Conservation (phyloP, 1,140 invertebrate species). For the Drosophila truncata region DNA sequence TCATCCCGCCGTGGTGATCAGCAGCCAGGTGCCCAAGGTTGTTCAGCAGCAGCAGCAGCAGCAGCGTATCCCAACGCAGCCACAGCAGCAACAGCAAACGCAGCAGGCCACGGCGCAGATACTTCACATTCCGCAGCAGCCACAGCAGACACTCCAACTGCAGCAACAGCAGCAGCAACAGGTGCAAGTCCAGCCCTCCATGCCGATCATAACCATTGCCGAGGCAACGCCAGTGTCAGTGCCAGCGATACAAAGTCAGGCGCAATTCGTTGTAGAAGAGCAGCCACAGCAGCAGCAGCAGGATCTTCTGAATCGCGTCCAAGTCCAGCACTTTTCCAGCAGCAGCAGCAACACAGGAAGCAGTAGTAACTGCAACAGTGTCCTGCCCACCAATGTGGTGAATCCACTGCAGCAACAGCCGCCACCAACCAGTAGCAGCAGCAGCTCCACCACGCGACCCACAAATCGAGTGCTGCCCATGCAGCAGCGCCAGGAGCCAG, state of each 20-base stretch:
- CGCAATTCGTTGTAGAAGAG: conserved; percentile 52
- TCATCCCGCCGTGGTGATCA: conserved; percentile 24
- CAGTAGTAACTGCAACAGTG: conserved; percentile 61
- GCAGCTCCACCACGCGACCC: conserved; percentile 82
- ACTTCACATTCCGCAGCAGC: conserved; percentile 35
- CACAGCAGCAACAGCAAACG: conserved; percentile 31
- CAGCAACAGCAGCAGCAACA: conserved; percentile 22
- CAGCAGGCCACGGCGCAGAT: conserved; percentile 31
- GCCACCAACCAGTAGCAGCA: conserved; percentile 44
- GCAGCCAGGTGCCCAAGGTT: conserved; percentile 42
- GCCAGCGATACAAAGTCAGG: conserved; percentile 23
- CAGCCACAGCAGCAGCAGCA: conserved; percentile 33
- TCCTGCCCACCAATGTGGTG: conserved; percentile 88
- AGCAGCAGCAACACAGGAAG: conserved; percentile 48
- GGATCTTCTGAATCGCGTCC: conserved; percentile 82
- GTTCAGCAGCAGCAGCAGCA: conserved; percentile 19
- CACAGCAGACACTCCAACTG: conserved; percentile 23
- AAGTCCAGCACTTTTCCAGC: conserved; percentile 87
- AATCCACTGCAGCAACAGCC: conserved; percentile 87
- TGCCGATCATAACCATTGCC: conserved; percentile 59
- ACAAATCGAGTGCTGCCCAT: conserved; percentile 92
- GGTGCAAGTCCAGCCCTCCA: conserved; percentile 30
- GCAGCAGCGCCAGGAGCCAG: conserved; percentile 86
- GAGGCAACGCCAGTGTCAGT: conserved; percentile 10
- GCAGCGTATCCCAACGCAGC: conserved; percentile 38